phyloP scores from a whole-genome alignment of 2,888 invertebrate genomes.

The Acanthosepion pharaonis region DNA sequence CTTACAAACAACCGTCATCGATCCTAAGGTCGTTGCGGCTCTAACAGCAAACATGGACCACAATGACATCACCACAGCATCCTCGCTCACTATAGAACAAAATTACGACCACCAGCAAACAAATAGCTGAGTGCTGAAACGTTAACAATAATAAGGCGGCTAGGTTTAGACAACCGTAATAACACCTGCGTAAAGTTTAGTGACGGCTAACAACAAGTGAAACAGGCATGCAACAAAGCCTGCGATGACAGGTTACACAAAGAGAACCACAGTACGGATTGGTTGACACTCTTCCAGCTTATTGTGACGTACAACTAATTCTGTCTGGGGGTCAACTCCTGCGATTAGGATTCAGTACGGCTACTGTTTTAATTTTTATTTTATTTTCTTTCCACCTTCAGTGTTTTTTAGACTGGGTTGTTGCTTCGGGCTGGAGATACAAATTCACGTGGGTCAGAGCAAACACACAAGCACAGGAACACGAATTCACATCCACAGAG shows the following conservation, averaged over 20 bases:
- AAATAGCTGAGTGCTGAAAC: background rate
- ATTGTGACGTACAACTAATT: slow-evolving; percentile 8
- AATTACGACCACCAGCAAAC: slow-evolving; percentile 33
- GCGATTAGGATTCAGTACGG: background rate
- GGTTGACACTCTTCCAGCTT: background rate
- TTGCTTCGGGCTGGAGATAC: background rate
- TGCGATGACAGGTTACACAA: slow-evolving; percentile 7
- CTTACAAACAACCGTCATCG: slow-evolving; percentile 6
- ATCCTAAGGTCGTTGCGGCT: background rate
- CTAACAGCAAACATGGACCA: background rate
- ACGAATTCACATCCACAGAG: too few species aligned
- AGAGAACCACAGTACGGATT: background rate
- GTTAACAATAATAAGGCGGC: background rate
- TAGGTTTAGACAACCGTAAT: background rate
- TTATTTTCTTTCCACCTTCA: background rate
- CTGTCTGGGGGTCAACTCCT: background rate
- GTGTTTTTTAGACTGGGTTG: background rate
- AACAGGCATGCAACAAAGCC: background rate
- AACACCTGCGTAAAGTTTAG: slow-evolving; percentile 33
- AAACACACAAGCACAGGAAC: too few species aligned
- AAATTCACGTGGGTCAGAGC: background rate
- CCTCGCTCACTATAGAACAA: background rate
- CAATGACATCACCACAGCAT: background rate
- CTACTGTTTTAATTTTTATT: background rate
- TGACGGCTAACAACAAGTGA: background rate